phyloP scores from a whole-genome alignment of 2,888 invertebrate species.

The Sphaerophoria rueppellii region DNA sequence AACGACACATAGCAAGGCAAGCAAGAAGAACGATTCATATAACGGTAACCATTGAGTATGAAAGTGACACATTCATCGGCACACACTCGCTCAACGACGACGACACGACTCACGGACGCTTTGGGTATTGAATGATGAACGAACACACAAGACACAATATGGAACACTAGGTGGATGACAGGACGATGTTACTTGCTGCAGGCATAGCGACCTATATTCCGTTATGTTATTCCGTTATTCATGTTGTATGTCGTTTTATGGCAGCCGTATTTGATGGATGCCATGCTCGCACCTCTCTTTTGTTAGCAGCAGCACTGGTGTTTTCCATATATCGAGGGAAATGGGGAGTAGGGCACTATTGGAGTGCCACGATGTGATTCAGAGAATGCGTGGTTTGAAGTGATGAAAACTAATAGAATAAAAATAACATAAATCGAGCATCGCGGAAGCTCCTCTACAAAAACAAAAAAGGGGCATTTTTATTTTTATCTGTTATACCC shows the following conservation, averaged over 20 bases:
- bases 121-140: slow-evolving; percentile 41
- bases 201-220: slow-evolving; percentile 63
- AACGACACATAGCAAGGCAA: no score
- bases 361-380: slow-evolving; percentile 14
- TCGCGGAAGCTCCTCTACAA: slow-evolving; percentile 11
- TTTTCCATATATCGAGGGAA: not conserved
- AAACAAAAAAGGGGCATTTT: slow-evolving; percentile 19
- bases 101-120: not conserved
- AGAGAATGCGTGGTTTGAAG: slow-evolving; percentile 13
- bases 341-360: not conserved
- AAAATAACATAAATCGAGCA: slow-evolving; percentile 39
- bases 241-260: slow-evolving; percentile 21
- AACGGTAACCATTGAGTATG: not conserved
- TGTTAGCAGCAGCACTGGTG: not conserved
- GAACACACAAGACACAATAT: slow-evolving; percentile 33
- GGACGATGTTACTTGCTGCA: slow-evolving; percentile 64
- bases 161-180: slow-evolving; percentile 56
- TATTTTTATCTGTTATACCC: not conserved
- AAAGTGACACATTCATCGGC: slow-evolving; percentile 25
- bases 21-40: not conserved
- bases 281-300: not conserved
- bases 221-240: slow-evolving; percentile 3
- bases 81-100: not conserved
- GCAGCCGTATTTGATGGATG: slow-evolving; percentile 29
- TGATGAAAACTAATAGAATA: slow-evolving; percentile 32